phyloP scores from a whole-genome alignment of 2,888 invertebrate species.

The Diarsia mendica region DNA sequence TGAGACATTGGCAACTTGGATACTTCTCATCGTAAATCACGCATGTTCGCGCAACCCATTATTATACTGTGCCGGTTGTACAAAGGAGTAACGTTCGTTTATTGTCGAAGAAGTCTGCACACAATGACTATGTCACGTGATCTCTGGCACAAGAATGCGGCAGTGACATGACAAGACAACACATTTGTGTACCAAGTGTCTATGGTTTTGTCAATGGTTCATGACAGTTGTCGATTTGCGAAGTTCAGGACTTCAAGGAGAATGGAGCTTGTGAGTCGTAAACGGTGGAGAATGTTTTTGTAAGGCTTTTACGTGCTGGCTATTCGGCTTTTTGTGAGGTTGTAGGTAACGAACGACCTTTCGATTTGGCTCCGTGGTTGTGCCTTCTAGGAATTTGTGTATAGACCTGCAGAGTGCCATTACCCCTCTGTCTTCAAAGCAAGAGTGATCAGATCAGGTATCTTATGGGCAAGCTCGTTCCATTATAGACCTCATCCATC shows the following conservation, averaged over 20 bases:
- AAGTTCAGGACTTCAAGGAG: conserved; percentile 11
- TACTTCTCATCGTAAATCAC: conserved; percentile 52
- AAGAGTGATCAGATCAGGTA: too few relatives aligned
- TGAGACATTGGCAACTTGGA: conserved; percentile 20
- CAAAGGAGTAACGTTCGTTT: conserved; percentile 41
- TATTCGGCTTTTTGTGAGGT: not conserved
- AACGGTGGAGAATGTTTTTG: conserved; percentile 14
- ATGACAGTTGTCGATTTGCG: conserved; percentile 32
- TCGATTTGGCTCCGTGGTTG: not conserved
- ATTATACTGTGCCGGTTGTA: conserved; percentile 15
- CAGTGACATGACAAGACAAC: conserved; percentile 41
- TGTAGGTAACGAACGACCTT: not conserved
- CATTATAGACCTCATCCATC: too few relatives aligned
- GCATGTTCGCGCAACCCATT: conserved; percentile 47
- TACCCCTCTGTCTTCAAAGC: too few relatives aligned
- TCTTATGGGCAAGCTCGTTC: too few relatives aligned
- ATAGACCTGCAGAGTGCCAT: not conserved
- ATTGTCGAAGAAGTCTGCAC: conserved; percentile 36
- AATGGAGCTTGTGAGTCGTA: conserved; percentile 19
- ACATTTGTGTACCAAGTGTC: conserved; percentile 34
- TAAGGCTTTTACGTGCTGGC: not conserved
- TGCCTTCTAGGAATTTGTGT: not conserved
- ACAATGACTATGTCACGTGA: conserved; percentile 62
- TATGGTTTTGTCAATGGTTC: conserved; percentile 35
- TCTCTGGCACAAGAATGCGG: conserved; percentile 51